phyloP scores from a whole-genome alignment of 2,888 invertebrate species.

The Schizaphis graminum region DNA sequence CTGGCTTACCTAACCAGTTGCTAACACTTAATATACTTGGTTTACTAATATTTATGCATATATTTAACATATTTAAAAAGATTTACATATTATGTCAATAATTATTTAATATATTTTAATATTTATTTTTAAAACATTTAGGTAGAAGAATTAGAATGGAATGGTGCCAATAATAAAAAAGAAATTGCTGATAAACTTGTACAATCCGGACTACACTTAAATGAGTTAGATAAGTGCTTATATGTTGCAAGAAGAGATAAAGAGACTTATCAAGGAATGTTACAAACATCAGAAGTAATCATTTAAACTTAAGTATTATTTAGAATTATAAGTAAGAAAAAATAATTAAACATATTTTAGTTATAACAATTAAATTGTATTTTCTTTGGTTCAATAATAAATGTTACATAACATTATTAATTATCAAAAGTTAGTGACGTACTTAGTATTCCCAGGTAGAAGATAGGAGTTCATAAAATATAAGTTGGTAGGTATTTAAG shows the following conservation, averaged over 20 bases:
- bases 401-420: no score
- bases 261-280: conserved; percentile 80
- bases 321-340: not conserved
- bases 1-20: conserved; percentile 53
- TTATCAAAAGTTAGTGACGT: no score
- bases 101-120: not conserved
- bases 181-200: conserved; percentile 83
- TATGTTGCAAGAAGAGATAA: conserved; percentile 78
- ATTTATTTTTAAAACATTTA: conserved; percentile 70
- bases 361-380: no score
- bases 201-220: conserved; percentile 78
- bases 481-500: no score
- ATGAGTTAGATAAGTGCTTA: conserved; percentile 83
- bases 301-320: conserved; percentile 14
- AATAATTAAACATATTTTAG: not conserved
- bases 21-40: conserved; percentile 26
- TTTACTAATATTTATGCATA: conserved; percentile 28
- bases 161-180: conserved; percentile 81
- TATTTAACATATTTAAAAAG: conserved; percentile 12
- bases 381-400: no score
- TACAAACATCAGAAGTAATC: conserved; percentile 77
- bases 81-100: not conserved
- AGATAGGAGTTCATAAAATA: no score
- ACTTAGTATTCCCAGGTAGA: no score
- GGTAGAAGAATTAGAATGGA: conserved; percentile 84